Conservation (phyloP, 2,888 invertebrate species). For the Gymnocheta viridis region DNA sequence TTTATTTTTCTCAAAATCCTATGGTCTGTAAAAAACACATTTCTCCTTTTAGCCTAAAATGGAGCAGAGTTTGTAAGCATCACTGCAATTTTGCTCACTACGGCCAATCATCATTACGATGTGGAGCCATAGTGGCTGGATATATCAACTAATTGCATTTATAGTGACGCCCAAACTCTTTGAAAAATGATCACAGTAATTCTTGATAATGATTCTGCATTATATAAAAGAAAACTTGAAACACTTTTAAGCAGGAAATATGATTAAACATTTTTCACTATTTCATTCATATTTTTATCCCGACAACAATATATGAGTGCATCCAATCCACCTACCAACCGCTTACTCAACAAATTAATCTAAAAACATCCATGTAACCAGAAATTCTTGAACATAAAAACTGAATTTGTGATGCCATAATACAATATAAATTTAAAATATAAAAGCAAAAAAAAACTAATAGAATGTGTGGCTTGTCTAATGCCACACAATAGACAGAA, state of each 20-base stretch:
- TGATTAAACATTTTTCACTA: slow-evolving; percentile 35
- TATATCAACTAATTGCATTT: neutral
- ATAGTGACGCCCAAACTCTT: neutral
- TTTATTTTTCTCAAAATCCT: no score
- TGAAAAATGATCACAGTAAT: neutral
- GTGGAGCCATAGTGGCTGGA: neutral
- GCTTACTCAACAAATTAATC: slow-evolving; percentile 8
- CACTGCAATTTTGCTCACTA: neutral
- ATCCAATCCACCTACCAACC: slow-evolving; percentile 24
- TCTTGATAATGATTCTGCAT: neutral
- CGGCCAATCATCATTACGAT: neutral
- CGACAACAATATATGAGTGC: neutral
- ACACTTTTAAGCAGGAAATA: slow-evolving; percentile 28
- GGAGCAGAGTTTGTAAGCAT: no score
- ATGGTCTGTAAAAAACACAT: no score
- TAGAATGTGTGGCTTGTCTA: slow-evolving; percentile 16
- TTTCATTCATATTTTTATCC: neutral
- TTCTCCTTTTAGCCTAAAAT: no score
- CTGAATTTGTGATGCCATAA: slow-evolving; percentile 35
- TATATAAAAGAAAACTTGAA: slow-evolving; percentile 27
- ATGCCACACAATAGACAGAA: slow-evolving; percentile 42
- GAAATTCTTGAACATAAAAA: slow-evolving; percentile 11
- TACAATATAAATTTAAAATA: neutral
- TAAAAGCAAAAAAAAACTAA: neutral
- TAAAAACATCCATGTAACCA: neutral